Evolutionary conservation across 2,113 vertebrate genomes (phyloP), one percentile per base, ranked within the genome.

Genomic region (Probosciger aterrimus): DNA sequence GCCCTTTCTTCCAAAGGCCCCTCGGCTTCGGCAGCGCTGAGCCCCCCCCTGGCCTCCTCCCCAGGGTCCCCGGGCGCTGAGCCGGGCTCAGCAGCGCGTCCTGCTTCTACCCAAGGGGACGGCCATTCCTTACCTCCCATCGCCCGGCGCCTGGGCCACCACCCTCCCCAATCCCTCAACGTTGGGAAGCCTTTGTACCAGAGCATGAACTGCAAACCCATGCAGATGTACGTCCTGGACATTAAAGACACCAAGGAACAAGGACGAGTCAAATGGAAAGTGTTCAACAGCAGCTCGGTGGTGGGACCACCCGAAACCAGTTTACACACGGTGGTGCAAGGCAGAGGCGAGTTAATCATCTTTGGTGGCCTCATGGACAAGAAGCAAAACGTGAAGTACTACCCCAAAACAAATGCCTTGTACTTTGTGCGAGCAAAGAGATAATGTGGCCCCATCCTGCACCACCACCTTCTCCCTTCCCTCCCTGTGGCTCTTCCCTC

Each of bases 181-280:
- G 99, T 99, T 55, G 99, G 99, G 63, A 99, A 99, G 96, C 99
- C 99, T 24, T 97, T 99, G 31, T 99, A 99, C 97, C 99, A 99
- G 98, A 99, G 99, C 74, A 98, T 99, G 97, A 99, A 99, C 98
- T 99, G 99, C 98, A 99, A 99, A 75, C 99, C 99, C 96, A 99
- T 99, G 99, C 99, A 99, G 98, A 99, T 99, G 99, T 99, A 99
- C 6, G 99, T 99, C 93, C 97, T 99, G 97, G 99, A 99, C 96
- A 97, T 99, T 92, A 98, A 98, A 35, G 98, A 98, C 44, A 98
- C 98, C 92, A 99, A 99, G 97, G 96, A 98, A 37, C 96, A 95
- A 5, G 98, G 98, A 3, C 97, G 98, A 15, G 99, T 99, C 91
- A 98, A 98, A 62, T 99, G 99, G 99, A 99, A 99, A 91, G 97